Conservation (phyloP, 2,888 invertebrate species). For the Synanthedon andrenaeformis region DNA sequence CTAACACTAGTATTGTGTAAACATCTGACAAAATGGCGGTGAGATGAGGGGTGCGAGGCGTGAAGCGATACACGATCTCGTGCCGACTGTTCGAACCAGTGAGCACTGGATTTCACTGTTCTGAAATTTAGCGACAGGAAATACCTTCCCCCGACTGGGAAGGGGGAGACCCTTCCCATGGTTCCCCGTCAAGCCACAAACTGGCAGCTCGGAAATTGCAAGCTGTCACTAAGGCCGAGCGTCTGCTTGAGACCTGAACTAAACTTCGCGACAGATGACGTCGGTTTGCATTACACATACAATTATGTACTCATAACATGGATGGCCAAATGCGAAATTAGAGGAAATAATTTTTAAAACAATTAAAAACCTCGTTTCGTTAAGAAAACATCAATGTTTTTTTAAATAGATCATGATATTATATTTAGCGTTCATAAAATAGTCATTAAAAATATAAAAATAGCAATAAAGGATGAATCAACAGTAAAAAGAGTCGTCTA, state of each 20-base stretch:
- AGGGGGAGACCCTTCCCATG: background rate
- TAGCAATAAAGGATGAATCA: too few species aligned
- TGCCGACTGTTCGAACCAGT: background rate
- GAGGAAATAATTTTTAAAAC: too few species aligned
- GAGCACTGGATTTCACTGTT: background rate
- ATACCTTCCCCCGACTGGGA: slow-evolving; percentile 2
- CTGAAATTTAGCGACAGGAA: slow-evolving; percentile 8
- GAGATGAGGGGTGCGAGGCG: background rate
- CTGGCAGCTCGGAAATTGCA: slow-evolving; percentile 49
- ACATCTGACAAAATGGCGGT: too few species aligned
- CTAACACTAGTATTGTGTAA: too few species aligned
- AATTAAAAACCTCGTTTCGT: too few species aligned
- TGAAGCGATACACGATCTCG: background rate
- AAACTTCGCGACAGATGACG: background rate
- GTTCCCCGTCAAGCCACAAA: slow-evolving; percentile 9
- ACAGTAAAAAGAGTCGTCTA: too few species aligned
- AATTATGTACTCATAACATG: background rate
- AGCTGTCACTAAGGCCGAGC: slow-evolving; percentile 17
- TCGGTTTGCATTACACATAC: background rate
- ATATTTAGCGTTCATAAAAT: too few species aligned
- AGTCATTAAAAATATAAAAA: too few species aligned
- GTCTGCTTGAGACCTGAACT: background rate
- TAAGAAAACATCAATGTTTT: too few species aligned
- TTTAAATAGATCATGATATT: too few species aligned
- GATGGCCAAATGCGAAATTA: too few species aligned